A percentile compares a stretch with the other conserved stretches of the same genome.
Conservation (phyloP, 2,888 invertebrate genomes). For the Cyclophora albipunctata region DNA sequence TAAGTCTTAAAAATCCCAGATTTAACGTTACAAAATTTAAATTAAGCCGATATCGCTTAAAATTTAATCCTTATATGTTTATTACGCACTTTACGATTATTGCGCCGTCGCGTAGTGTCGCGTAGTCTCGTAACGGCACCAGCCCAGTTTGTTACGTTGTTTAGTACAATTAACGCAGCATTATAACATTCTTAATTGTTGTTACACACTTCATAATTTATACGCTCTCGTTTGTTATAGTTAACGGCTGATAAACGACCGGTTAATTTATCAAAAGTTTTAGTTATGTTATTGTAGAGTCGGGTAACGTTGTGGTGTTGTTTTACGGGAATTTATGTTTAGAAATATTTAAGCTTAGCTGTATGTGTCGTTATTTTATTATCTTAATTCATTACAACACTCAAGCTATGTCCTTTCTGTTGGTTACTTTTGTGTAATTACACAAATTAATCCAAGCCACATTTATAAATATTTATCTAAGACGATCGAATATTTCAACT, state of each 20-base stretch:
- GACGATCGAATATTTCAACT: too few relatives aligned
- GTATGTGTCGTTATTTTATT: too few relatives aligned
- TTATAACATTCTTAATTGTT: slow-evolving; percentile 25
- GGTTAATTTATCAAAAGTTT: slow-evolving; percentile 1
- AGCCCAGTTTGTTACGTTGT: slow-evolving; percentile 16
- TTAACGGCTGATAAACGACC: slow-evolving; percentile 10
- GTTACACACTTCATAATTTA: slow-evolving; percentile 21
- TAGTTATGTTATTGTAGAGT: slow-evolving; percentile 1
- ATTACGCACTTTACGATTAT: slow-evolving; percentile 22
- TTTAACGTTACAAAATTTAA: too few relatives aligned
- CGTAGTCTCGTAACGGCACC: slow-evolving; percentile 1
- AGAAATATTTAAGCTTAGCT: too few relatives aligned
- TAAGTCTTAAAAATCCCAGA: too few relatives aligned
- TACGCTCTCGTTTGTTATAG: slow-evolving; percentile 17
- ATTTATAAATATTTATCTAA: too few relatives aligned
- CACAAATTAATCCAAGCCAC: too few relatives aligned
- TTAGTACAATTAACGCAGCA: slow-evolving; percentile 20
- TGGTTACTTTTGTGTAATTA: too few relatives aligned
- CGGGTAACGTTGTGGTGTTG: background rate
- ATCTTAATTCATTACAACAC: too few relatives aligned
- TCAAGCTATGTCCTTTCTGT: too few relatives aligned
- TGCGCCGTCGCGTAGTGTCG: slow-evolving; percentile 15
- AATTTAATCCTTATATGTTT: slow-evolving; percentile 18
- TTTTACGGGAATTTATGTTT: too few relatives aligned
- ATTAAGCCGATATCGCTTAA: slow-evolving; percentile 4